phyloP scores from a whole-genome alignment of 2,113 vertebrate genomes.

The Gambusia affinis region DNA sequence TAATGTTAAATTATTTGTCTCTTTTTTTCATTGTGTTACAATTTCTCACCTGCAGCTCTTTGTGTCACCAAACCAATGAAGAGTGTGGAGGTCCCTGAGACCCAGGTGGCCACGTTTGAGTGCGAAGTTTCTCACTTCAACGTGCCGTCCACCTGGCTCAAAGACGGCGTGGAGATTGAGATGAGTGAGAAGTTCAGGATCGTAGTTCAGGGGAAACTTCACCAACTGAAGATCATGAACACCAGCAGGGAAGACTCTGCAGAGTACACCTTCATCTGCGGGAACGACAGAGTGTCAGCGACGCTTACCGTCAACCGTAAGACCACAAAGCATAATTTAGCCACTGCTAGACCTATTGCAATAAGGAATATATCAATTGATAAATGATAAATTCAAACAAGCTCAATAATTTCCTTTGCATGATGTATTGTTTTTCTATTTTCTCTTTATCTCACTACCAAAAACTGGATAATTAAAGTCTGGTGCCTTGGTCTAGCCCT shows the following conservation, averaged over 20 bases:
- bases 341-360: too few species aligned
- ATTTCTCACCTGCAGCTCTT: slow-evolving; percentile 78
- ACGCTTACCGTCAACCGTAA: slow-evolving; percentile 90
- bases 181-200: slow-evolving; percentile 97
- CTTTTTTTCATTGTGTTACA: not conserved
- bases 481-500: too few species aligned
- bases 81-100: slow-evolving; percentile 90
- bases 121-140: slow-evolving; percentile 99
- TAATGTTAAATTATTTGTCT: not conserved
- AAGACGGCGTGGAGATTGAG: slow-evolving; percentile 96
- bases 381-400: too few species aligned
- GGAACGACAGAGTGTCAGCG: slow-evolving; percentile 90
- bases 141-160: slow-evolving; percentile 93
- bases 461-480: too few species aligned
- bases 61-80: slow-evolving; percentile 94
- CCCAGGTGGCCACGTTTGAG: slow-evolving; percentile 93
- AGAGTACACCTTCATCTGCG: slow-evolving; percentile 94
- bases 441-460: too few species aligned
- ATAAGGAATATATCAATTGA: too few species aligned
- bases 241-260: slow-evolving; percentile 90
- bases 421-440: too few species aligned
- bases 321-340: not conserved
- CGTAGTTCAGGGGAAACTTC: slow-evolving; percentile 95
- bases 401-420: too few species aligned
- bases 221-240: slow-evolving; percentile 96